phyloP scores from a whole-genome alignment of 1,140 invertebrate genomes.

The Macrobrachium rosenbergii region DNA sequence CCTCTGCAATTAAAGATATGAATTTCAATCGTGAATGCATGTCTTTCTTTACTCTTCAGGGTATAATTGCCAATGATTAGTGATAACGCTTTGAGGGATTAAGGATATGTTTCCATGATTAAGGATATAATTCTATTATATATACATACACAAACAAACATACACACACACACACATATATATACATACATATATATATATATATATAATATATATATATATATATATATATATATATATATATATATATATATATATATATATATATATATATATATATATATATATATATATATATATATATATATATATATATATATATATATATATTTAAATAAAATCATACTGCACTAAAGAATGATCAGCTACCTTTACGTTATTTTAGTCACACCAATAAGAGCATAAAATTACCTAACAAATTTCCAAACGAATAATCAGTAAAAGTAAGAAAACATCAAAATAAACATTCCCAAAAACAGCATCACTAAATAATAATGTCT shows the following conservation, averaged over 20 bases:
- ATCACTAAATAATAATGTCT: too few relatives aligned
- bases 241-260: not conserved
- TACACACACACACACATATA: not conserved
- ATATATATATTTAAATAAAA: not conserved
- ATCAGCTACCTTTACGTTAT: too few relatives aligned
- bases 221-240: not conserved
- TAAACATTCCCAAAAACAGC: too few relatives aligned
- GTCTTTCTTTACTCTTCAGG: too few relatives aligned
- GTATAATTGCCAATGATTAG: too few relatives aligned
- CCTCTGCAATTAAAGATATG: too few relatives aligned
- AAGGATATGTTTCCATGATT: not conserved
- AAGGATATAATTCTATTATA: not conserved
- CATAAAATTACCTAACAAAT: too few relatives aligned
- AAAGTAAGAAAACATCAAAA: too few relatives aligned
- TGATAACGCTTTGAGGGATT: not conserved
- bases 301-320: not conserved
- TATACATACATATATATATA: not conserved
- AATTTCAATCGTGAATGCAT: too few relatives aligned
- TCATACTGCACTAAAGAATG: not conserved
- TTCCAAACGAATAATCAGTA: too few relatives aligned
- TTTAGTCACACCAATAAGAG: too few relatives aligned
- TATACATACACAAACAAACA: not conserved
- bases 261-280: not conserved
- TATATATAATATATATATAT: not conserved
- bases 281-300: not conserved